Base-by-base conservation (phyloP, 2,888 invertebrate genomes). In the Boloria selene region DNA sequence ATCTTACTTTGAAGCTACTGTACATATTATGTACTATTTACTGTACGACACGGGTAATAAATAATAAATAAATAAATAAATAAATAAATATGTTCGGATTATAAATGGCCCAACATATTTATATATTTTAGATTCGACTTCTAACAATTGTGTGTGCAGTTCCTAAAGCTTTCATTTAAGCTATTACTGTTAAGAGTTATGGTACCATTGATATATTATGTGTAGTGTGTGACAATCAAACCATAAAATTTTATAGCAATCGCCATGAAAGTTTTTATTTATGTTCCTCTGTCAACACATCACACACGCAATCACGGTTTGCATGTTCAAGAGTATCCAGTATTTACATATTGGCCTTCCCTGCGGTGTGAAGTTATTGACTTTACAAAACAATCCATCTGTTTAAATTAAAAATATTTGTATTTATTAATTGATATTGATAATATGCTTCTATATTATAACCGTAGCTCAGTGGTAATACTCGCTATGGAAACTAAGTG, bases 281-380 rank as follows among this genome's bases (percentile, higher is more conserved):
- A 45, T 56, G 26, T 45, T 45, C 10, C 26, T 45, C n/a, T 13
- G 53, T 47, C 60, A 49, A 60, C 53, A 60, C 54, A 65, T 54
- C 55, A 54, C 61, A 55, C 60, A 55, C 54, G 54, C 54, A 61
- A 65, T 53, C 59, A 59, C 47, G 38, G 53, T 64, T 64, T 59
- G 64, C 59, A 64, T 64, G 52, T 54, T 60, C 59, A 44, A 53
- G 53, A 59, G 64, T 42, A 26, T 6, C 26, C 6, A 6, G 17
- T 44, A 65, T 65, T 65, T 65, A 61, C 65, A 65, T 61, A 55
- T 18, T 22, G 22, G 18, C 55, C 17, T 14, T 13, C 54, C 44
- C 3, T n/a, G n/a, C 22, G 2, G 4, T 45, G 22, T 22, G 18
- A 51, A 13, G 10, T 10, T 44, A 22, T 56, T 45, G 44, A 45